Base-by-base conservation (phyloP, 1,140 invertebrate genomes). In the Listronotus bonariensis region DNA sequence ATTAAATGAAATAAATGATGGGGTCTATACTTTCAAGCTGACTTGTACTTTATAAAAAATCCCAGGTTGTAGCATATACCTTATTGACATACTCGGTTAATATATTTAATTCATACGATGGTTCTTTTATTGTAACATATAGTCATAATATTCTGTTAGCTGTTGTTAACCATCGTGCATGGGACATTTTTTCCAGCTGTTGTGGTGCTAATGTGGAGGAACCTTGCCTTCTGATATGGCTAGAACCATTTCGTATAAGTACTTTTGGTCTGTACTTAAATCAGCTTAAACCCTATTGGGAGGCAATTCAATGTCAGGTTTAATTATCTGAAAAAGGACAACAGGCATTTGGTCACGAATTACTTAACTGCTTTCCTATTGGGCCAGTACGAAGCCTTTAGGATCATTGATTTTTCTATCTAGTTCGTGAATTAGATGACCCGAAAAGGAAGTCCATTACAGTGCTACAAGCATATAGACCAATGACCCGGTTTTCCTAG, bases 151-250 rank as follows among this genome's bases (percentile, higher is more conserved):
- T 57, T 31, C 40, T 42, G 11, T 43, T 57, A 0, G 54, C 38
- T 18, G 54, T 45, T 40, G 36, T 57, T 43, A 57, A 42, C 38
- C 17, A 42, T 42, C 54, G 38, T 20, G 54, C 14, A 45, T 57
- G 54, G 3, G 12, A n/a, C 0, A 41, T 57, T 43, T 57, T 57
- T 20, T 38, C 54, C 7, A 38, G 54, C 43, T 5, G 43, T 5
- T 14, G 3, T 2, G 43, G 4, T 5, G 43, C 43, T 15, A 46
- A 3, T 46, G 43, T 2, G 43, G 43, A n/a, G 43, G 15, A 46
- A 14, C 2, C 2, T 40, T 40, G 1, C 38, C 38, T 40, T 46
- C 43, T 46, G 3, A 3, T n/a, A 14, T 46, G 3, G 43, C n/a
- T 15, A 17, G 43, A 46, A 17, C 43, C 43, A 46, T 46, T 46